Base-by-base conservation (phyloP, 1,140 invertebrate genomes). In the Berghia stephanieae region DNA sequence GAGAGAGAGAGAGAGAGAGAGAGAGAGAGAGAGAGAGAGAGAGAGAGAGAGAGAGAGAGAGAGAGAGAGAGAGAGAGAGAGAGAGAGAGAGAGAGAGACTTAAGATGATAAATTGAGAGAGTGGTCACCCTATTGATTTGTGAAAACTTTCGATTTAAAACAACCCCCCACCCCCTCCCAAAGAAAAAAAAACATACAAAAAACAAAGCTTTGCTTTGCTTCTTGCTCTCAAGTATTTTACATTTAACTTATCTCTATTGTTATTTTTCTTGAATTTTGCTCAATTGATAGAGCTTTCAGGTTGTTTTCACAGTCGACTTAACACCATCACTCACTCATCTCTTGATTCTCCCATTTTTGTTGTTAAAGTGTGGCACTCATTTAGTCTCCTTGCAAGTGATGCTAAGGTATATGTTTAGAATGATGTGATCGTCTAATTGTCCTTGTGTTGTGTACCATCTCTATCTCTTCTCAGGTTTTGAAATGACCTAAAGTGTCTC, bases 1-100 rank as follows among this genome's bases (percentile, higher is more conserved):
- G 73, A 75, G 73, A 75, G 52, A 75, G 49, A 75, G 27, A 75
- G 73, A 75, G 49, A 1, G 73, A 75, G 73, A 75, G 49, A 75
- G 73, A 75, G 57, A 71, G 49, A 68, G 27, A 13, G 73, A 68
- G 52, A 67, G 52, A 18, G 73, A 75, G 57, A 71, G 49, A 67
- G 57, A 67, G 49, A 67, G 52, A 67, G 60, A 73, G 71, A 63
- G 24, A 68, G 71, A 73, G 24, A 73, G 71, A 73, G 27, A 75
- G 73, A 75, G 67, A 72, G 67, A 73, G 34, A 77, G 31, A 10
- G 18, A 77, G 63, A 74, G 18, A 72, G 75, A 77, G 75, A 43
- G 63, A 72, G 63, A 77, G 43, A 73, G 75, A 75, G 75, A 77
- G 36, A 77, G 55, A 60, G 4, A 4, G 5, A 21, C 4, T n/a